Evolutionary conservation across 2,113 vertebrate genomes (phyloP), one percentile per base, ranked within the genome.

Genomic region (Psittacus erithacus): DNA sequence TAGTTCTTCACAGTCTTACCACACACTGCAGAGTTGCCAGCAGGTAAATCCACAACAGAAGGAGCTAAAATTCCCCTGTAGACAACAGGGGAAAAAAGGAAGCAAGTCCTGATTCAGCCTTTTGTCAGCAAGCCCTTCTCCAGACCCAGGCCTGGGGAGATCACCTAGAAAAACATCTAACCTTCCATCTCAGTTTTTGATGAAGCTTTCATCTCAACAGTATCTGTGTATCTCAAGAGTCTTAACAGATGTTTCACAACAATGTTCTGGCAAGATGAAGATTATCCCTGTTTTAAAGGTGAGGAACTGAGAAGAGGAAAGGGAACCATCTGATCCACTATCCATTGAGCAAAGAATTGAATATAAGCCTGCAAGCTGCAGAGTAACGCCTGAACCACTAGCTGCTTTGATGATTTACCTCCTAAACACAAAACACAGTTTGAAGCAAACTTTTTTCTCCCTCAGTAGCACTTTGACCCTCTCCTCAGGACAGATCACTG

Each of bases 1-100:
- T 17, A 35, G 35, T 53, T 62, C 80, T 78, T 96, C 88, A 47
- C 80, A 86, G 71, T 60, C 83, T 95, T 88, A 89, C 82, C 73
- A 63, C 4, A 44, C 80, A 70, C 68, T 80, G 63, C 82, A 74
- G 92, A 86, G 59, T 93, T 97, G 86, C 59, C 35, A 86, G 71
- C 55, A 90, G 93, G 91, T 87, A 97, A 89, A 60, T 47, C 44
- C 39, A 35, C 67, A 70, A 63, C 24, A 63, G 68, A 77, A 86
- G 44, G 19, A 52, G 38, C 82, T 27, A 75, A 90, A 91, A 65
- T 44, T 31, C 47, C 33, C 25, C 69, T 67, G 76, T 31, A 62
- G 44, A 20, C 17, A 33, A 71, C 53, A 64, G 79, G 18, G 27
- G 60, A 93, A 92, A 57, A 76, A 73, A 67, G 46, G 49, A 53